A percentile compares a stretch with the other conserved stretches of the same genome.
phyloP scores from a whole-genome alignment of 2,113 vertebrate genomes.

The Chloropsis cyanopogon region DNA sequence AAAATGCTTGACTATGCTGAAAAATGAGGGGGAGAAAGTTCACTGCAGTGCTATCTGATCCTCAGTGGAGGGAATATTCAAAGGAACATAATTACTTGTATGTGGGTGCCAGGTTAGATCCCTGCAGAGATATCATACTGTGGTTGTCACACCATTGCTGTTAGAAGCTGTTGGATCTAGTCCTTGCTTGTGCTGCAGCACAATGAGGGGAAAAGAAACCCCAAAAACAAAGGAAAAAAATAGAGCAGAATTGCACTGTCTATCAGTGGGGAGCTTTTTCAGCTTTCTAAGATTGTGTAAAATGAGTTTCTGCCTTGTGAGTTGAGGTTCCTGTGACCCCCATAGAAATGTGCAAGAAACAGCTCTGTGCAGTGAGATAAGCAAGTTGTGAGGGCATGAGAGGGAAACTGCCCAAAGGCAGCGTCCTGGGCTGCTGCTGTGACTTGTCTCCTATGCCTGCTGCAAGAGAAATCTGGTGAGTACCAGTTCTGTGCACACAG shows the following conservation, averaged over 20 bases:
- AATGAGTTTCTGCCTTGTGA: neutral
- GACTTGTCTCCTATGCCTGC: neutral
- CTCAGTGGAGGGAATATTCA: neutral
- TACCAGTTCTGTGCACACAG: neutral
- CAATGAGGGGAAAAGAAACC: neutral
- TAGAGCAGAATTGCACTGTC: fast-evolving
- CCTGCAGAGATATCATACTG: fast-evolving
- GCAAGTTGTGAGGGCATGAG: neutral
- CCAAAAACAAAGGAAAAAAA: neutral
- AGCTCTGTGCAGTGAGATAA: neutral
- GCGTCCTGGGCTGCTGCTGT: neutral
- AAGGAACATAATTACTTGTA: neutral
- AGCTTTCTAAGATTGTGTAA: neutral
- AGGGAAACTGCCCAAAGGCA: neutral
- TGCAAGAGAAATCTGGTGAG: neutral
- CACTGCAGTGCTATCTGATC: neutral
- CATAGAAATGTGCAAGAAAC: neutral
- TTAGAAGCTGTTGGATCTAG: neutral
- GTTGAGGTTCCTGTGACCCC: neutral
- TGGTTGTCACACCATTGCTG: too few relatives aligned
- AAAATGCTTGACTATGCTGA: fast-evolving
- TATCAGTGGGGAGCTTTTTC: neutral
- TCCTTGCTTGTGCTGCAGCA: neutral
- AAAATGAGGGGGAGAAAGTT: neutral
- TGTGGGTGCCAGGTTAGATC: neutral